Conservation (phyloP, 2,113 vertebrate genomes). For the Aleadryas rufinucha region DNA sequence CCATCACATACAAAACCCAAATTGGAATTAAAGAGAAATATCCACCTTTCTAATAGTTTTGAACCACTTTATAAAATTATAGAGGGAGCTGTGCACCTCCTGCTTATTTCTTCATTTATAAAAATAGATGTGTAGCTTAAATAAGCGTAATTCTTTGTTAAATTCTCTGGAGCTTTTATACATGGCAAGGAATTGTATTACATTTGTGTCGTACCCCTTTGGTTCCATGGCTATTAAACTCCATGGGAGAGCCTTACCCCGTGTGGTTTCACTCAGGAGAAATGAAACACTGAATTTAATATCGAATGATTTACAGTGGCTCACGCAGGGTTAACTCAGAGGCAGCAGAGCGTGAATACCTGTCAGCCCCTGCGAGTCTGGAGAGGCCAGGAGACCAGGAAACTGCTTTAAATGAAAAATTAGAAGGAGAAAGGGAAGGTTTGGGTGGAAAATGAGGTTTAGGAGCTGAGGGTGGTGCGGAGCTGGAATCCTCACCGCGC, state of each 20-base stretch:
- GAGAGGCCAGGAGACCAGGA: background rate
- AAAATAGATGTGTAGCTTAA: constrained; percentile 3
- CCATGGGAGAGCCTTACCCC: background rate
- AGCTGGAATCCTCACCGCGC: fast-evolving
- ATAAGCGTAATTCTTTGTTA: constrained; percentile 17
- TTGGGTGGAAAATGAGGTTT: background rate
- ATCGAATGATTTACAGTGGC: constrained; percentile 30
- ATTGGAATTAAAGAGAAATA: background rate
- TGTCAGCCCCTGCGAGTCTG: background rate
- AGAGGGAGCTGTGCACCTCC: background rate
- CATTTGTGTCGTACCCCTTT: background rate
- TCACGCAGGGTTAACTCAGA: constrained; percentile 41
- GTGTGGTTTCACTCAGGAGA: background rate
- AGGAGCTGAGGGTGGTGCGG: background rate
- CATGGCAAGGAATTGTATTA: background rate
- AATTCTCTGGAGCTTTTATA: background rate
- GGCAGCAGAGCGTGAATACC: constrained; percentile 47
- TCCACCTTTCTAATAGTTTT: background rate
- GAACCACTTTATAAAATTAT: background rate
- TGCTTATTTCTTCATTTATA: constrained; percentile 14
- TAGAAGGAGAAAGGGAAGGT: background rate
- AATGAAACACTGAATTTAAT: constrained; percentile 41
- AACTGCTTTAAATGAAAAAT: constrained; percentile 24
- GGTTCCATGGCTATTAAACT: constrained; percentile 9
- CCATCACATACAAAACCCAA: background rate